phyloP scores from a whole-genome alignment of 2,113 vertebrate genomes.

The Brachypteracias leptosomus region DNA sequence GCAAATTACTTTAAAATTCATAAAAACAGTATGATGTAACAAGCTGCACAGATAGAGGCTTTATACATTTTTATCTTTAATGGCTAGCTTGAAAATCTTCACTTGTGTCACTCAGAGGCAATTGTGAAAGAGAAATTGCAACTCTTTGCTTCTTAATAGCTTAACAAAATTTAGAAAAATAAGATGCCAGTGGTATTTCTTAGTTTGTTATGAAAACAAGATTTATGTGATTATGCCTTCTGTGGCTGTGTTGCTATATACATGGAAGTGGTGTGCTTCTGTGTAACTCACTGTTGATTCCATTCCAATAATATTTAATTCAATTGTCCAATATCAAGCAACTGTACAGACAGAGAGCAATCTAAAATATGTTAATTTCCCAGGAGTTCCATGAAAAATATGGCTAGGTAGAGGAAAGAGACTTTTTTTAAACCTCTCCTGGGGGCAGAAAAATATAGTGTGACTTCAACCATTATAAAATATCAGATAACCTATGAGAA shows the following conservation, averaged over 20 bases:
- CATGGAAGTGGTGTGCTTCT: background rate
- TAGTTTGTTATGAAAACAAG: background rate
- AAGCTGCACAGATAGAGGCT: background rate
- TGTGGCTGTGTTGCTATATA: background rate
- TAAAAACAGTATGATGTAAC: background rate
- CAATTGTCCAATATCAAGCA: background rate
- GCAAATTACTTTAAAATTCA: background rate
- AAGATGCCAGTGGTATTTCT: background rate
- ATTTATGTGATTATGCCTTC: background rate
- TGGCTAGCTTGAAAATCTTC: conserved; percentile 44
- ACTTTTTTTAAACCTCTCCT: background rate
- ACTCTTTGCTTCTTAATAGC: conserved; percentile 14
- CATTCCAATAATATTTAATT: background rate
- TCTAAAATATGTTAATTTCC: background rate
- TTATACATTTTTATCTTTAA: conserved; percentile 27
- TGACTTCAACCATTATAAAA: background rate
- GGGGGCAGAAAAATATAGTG: background rate
- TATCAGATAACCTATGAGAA: background rate
- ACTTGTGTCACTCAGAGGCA: conserved; percentile 28
- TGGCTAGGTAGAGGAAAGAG: background rate
- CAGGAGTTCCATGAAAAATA: background rate
- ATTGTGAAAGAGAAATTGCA: conserved; percentile 32
- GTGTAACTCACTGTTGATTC: background rate
- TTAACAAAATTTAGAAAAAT: background rate
- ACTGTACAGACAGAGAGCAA: background rate